Percentiles rank a stretch among this genome's conserved stretches.
These are phyloP conservation scores for Sinotaia quadrata DNA, from an alignment of 2,888 invertebrate species.

Conservation along the genomic window DNA sequence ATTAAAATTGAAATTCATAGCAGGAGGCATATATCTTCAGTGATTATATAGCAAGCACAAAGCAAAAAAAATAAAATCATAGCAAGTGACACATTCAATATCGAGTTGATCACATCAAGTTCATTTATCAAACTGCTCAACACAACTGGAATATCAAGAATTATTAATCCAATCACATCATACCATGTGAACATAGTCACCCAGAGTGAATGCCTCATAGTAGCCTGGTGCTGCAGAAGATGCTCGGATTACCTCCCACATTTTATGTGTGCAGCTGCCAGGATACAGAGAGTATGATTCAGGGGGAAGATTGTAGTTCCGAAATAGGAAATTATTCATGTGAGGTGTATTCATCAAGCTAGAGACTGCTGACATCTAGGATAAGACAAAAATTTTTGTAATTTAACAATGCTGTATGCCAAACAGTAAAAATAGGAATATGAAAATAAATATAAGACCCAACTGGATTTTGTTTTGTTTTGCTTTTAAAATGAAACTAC, in stretches of 20 bases:
- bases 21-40: no score
- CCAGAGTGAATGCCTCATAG: slow-evolving; percentile 78
- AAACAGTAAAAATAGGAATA: no score
- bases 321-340: slow-evolving; percentile 77
- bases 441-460: not conserved
- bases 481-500: no score
- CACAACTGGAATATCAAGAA: no score
- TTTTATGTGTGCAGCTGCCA: slow-evolving; percentile 80
- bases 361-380: slow-evolving; percentile 56
- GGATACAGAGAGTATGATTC: slow-evolving; percentile 74
- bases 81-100: no score
- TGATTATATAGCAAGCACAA: no score
- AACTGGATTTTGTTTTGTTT: not conserved
- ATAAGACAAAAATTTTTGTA: not conserved
- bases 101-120: no score
- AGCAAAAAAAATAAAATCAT: no score
- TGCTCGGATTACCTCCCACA: slow-evolving; percentile 90
- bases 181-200: slow-evolving; percentile 65
- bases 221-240: slow-evolving; percentile 94
- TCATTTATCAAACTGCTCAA: no score
- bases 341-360: slow-evolving; percentile 59
- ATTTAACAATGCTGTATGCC: no score
- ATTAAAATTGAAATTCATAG: no score
- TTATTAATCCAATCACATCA: no score
- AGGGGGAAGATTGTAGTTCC: slow-evolving; percentile 84